Base-by-base conservation (phyloP, 2,888 invertebrate species). In the Phengaris arion region DNA sequence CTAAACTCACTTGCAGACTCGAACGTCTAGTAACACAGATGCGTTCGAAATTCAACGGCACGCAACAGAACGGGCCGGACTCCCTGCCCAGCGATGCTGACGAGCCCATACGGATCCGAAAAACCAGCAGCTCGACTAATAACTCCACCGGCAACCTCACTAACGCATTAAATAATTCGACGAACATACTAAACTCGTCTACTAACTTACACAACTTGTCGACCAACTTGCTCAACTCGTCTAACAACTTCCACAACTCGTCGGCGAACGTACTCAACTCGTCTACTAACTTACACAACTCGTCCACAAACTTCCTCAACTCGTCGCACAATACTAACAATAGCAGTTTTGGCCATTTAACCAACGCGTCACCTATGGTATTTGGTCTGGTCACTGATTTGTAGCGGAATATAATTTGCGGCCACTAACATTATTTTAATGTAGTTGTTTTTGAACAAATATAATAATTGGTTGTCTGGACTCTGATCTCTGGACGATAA, bases 371-470 rank as follows among this genome's bases (percentile, higher is more conserved):
- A 13, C 90, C 91, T 55, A 94, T 94, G 54, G 91, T 95, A 73
- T 94, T 95, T 79, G 95, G 95, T 22, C 95, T 95, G 15, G 95
- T 95, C 22, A 95, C 95, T 2, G 95, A 95, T 84, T 94, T 94
- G 89, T 94, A 93, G 91, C 92, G 91, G 88, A 89, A 9, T 64
- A 59, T 59, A 15, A 59, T 59, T 10, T 59, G 59, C 13, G 10
- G 6, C 35, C 6, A 64, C 64, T 35, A 64, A 64, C 35, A 64
- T 64, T 64, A 12, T 45, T 59, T 35, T 10, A 64, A 35, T 15
- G 57, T 57, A 57, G 57, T 57, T 35, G 12, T 64, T 0, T 22
- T 59, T 12, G 64, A 64, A 64, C 64, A 45, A 59, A 59, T 59
- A 59, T 59, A 22, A 59, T 59, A 22, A 45, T 64, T 64, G 10